Conservation (phyloP, 2,113 vertebrate genomes). For the Himantopus leucocephalus region DNA sequence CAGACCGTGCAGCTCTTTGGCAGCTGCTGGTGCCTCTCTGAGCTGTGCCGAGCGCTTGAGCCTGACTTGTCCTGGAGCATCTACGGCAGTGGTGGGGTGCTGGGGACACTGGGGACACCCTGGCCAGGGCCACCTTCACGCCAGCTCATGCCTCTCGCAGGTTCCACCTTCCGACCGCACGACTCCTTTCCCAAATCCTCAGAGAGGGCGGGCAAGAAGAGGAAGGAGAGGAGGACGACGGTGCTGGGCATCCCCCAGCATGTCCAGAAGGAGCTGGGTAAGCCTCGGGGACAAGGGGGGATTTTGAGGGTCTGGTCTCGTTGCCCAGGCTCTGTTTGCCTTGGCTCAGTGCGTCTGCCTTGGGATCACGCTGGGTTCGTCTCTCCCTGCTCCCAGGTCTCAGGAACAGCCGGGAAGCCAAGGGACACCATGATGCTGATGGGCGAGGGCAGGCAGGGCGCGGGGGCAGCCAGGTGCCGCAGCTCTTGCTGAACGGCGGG, state of each 20-base stretch:
- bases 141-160: background rate
- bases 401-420: constrained; percentile 25
- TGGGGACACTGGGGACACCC: background rate
- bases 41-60: background rate
- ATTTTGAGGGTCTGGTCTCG: background rate
- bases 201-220: constrained; percentile 76
- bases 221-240: constrained; percentile 84
- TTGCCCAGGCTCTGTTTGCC: background rate
- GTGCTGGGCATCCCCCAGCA: constrained; percentile 96
- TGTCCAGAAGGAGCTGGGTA: constrained; percentile 93
- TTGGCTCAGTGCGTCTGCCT: rapidly evolving
- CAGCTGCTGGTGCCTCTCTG: background rate
- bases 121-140: background rate
- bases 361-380: rapidly evolving
- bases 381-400: constrained; percentile 53
- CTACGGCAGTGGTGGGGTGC: too few species aligned
- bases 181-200: constrained; percentile 84
- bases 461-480: background rate
- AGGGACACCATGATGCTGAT: background rate
- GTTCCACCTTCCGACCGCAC: constrained; percentile 92
- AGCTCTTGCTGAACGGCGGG: constrained; percentile 53
- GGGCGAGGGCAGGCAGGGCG: background rate
- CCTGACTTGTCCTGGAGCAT: rapidly evolving
- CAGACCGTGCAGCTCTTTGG: background rate
- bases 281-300: rapidly evolving